Evolutionary conservation across 1,140 invertebrate genomes (phyloP).

Genomic region (Mactra quadrangularis): DNA sequence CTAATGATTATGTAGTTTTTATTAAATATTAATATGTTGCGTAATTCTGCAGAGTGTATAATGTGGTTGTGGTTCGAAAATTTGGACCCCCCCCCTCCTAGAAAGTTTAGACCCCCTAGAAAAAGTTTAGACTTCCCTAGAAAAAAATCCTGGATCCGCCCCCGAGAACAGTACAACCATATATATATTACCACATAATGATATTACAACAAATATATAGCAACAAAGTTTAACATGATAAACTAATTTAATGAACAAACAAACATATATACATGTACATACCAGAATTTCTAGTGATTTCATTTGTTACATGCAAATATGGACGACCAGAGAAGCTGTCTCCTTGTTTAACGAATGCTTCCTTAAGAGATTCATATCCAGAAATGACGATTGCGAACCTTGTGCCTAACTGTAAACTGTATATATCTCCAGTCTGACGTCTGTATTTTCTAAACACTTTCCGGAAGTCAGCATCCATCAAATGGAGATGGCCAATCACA

Average conservation of each 20-base stretch:
- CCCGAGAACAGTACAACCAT: too few relatives aligned
- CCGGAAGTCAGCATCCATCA: neutral
- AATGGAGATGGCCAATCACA: neutral
- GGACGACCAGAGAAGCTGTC: neutral
- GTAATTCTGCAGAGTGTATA: too few relatives aligned
- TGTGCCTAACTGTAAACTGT: neutral
- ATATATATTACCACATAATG: too few relatives aligned
- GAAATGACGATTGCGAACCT: neutral
- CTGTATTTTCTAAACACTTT: neutral
- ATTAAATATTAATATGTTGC: too few relatives aligned
- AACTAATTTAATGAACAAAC: neutral
- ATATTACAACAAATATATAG: neutral
- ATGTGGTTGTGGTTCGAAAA: too few relatives aligned
- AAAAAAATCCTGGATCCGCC: too few relatives aligned
- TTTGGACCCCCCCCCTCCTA: too few relatives aligned
- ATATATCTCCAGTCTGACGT: conserved; percentile 5
- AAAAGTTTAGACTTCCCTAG: too few relatives aligned
- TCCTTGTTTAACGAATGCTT: neutral
- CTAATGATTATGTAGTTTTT: too few relatives aligned
- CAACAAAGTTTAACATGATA: neutral
- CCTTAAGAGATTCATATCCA: neutral
- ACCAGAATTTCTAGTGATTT: neutral
- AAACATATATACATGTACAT: neutral
- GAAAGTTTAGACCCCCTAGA: too few relatives aligned
- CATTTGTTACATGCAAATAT: neutral